These are phyloP conservation scores for Itoplectis maculator DNA, from an alignment of 2,888 invertebrate species.

Conservation along the genomic window DNA sequence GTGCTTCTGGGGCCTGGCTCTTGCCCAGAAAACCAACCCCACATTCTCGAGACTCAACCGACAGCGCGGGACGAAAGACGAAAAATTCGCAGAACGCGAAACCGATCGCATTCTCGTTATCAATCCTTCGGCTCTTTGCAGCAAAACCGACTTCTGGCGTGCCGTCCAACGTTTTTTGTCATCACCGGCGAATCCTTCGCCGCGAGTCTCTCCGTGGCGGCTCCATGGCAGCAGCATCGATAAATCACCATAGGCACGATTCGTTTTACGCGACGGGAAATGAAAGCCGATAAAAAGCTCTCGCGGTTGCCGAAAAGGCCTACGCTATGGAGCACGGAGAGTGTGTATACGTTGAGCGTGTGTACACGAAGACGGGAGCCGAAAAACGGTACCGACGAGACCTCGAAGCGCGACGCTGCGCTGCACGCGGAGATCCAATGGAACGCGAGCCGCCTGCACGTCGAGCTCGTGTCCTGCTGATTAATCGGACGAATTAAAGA, in stretches of 20 bases:
- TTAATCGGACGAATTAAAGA: slow-evolving; percentile 81
- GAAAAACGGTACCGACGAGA: background rate
- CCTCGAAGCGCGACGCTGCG: background rate
- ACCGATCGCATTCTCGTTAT: slow-evolving; percentile 70
- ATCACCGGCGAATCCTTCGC: slow-evolving; percentile 41
- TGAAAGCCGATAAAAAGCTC: slow-evolving; percentile 67
- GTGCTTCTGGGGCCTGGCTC: slow-evolving; percentile 61
- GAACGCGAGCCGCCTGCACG: slow-evolving; percentile 46
- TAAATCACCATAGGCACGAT: slow-evolving; percentile 68
- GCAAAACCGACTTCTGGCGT: slow-evolving; percentile 64
- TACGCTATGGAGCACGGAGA: slow-evolving; percentile 4
- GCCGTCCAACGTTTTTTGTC: slow-evolving; percentile 56
- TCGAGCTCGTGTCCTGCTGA: slow-evolving; percentile 65
- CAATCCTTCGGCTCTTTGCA: slow-evolving; percentile 59
- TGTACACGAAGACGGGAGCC: slow-evolving; percentile 10
- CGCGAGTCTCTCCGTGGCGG: slow-evolving; percentile 38
- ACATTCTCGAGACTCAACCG: slow-evolving; percentile 11
- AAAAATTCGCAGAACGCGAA: slow-evolving; percentile 54
- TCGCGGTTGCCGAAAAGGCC: slow-evolving; percentile 57
- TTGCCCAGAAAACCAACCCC: slow-evolving; percentile 66
- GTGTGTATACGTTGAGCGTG: slow-evolving; percentile 2
- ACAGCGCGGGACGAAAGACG: slow-evolving; percentile 8
- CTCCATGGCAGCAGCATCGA: slow-evolving; percentile 53
- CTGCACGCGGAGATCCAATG: background rate
- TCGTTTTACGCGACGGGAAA: slow-evolving; percentile 65